These are phyloP conservation scores for Anarrhichthys ocellatus DNA, from an alignment of 2,113 vertebrate genomes.

Conservation along the genomic window DNA sequence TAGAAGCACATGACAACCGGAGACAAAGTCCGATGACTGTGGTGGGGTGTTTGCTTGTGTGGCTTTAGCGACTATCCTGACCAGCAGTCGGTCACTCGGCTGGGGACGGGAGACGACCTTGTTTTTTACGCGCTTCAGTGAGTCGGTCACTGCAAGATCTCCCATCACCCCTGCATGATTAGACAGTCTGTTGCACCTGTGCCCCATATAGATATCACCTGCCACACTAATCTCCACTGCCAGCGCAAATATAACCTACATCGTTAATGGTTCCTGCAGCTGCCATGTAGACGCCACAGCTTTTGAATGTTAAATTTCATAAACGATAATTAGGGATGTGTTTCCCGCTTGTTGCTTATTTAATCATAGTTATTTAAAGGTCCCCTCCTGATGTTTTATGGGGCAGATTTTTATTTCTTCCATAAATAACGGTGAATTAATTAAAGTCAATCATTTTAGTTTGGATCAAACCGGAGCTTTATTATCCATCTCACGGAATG, in stretches of 20 bases:
- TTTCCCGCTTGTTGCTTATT: background rate
- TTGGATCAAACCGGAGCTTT: background rate
- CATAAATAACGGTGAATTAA: background rate
- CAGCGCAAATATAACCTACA: background rate
- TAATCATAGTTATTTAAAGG: constrained; percentile 1
- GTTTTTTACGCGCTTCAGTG: background rate
- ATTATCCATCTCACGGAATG: background rate
- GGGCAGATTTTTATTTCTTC: background rate
- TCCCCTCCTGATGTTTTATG: background rate
- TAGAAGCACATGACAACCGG: background rate
- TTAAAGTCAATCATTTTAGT: background rate
- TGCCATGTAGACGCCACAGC: background rate
- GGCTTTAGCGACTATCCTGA: too few species aligned
- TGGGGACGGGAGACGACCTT: background rate
- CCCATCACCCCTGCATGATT: background rate
- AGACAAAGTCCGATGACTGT: background rate
- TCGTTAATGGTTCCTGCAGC: background rate
- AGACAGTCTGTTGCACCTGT: background rate
- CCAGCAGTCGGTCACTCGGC: background rate
- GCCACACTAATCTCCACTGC: background rate
- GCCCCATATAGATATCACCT: background rate
- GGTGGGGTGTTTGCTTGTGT: background rate
- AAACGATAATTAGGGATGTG: background rate
- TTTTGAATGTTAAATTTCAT: background rate
- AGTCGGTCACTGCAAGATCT: background rate